Conservation (phyloP, 2,888 invertebrate species). For the Cheilosia variabilis region DNA sequence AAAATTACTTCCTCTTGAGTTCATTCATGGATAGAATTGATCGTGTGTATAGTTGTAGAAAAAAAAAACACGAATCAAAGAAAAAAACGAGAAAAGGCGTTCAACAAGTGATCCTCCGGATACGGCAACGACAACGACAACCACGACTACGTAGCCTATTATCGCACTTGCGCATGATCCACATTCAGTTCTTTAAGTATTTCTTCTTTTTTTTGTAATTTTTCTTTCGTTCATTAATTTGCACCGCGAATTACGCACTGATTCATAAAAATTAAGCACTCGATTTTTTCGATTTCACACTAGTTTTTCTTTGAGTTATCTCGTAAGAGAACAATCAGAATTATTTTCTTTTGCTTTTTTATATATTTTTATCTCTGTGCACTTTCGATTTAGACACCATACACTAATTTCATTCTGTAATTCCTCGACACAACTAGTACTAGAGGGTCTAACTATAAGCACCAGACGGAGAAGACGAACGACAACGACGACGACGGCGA, state of each 20-base stretch:
- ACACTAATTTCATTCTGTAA: conserved; percentile 65
- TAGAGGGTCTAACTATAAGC: conserved; percentile 68
- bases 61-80: conserved; percentile 72
- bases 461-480: conserved; percentile 51
- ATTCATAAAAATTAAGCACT: conserved; percentile 60
- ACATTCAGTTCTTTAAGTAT: conserved; percentile 65
- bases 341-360: conserved; percentile 11
- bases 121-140: conserved; percentile 66
- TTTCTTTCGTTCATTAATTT: conserved; percentile 72
- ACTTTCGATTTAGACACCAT: conserved; percentile 66
- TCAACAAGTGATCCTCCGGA: conserved; percentile 76
- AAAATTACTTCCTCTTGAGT: conserved; percentile 75
- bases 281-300: not conserved
- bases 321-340: conserved; percentile 29
- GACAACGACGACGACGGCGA: conserved; percentile 53
- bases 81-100: conserved; percentile 72
- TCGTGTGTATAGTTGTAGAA: conserved; percentile 75
- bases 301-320: not conserved
- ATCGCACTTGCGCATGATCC: conserved; percentile 75
- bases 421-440: conserved; percentile 39
- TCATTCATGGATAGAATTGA: conserved; percentile 76
- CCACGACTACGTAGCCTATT: conserved; percentile 70
- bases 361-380: conserved; percentile 49
- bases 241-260: conserved; percentile 75
- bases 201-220: conserved; percentile 33